Evolutionary conservation across 2,888 invertebrate genomes (phyloP), one percentile per base, ranked within the genome.

Genomic region (Sturmia bella): DNA sequence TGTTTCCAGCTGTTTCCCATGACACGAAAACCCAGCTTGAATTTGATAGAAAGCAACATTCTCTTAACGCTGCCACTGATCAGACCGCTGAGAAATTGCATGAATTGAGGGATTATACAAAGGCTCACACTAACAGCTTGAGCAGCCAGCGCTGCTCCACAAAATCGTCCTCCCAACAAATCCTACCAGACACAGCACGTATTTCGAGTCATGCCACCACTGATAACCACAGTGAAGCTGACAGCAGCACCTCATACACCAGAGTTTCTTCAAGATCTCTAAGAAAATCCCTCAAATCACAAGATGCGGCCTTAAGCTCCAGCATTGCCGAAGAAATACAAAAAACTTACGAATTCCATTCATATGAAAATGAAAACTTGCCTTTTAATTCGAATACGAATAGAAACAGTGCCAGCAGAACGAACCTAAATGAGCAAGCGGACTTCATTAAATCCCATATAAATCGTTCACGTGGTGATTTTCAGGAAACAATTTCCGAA

Each of bases 401-500:
- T 27, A 48, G 45, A 52, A 12, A n/a, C 11, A 3, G 32, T 0
- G 0, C 0, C 1, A n/a, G 0, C 32, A n/a, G n/a, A n/a, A 24
- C 32, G 19, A 12, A 72, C 48, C 2, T 19, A 1, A 12, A 37
- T 64, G n/a, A 37, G 56, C 3, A 37, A 39, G 52, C 27, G 15
- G 56, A 66, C 3, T 86, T 84, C 50, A 81, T 87, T 37, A 83
- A 86, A 61, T 79, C 75, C 12, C 87, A 87, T 68, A 80, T 87
- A 5, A 87, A 87, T 76, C 68, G 61, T 12, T 83, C 84, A 3
- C 85, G 87, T 2, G 87, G 87, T 9, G 86, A 87, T 68, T 87
- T 85, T 61, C 68, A 45, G 3, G 80, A 84, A 6, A 41, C 57
- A 27, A 15, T 43, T 3, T 45, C 76, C 1, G 64, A 76, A 48